Evolutionary conservation across 2,113 vertebrate genomes (phyloP).

Genomic region (Chloropsis hardwickii): DNA sequence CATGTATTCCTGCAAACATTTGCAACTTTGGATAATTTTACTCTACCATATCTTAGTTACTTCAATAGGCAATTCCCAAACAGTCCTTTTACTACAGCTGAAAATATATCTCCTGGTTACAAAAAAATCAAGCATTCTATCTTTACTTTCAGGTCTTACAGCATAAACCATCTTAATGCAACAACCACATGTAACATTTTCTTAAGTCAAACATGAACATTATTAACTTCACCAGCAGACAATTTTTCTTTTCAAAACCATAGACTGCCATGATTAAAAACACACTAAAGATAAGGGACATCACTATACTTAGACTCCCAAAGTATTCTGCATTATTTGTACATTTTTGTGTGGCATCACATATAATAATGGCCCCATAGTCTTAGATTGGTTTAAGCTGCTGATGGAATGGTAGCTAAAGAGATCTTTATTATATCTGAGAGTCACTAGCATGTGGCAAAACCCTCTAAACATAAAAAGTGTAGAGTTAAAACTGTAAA

Average conservation of each 20-base stretch:
- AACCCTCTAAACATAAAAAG: background rate
- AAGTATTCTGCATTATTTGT: background rate
- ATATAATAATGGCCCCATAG: background rate
- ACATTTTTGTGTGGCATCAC: background rate
- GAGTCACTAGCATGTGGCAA: background rate
- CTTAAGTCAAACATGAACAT: background rate
- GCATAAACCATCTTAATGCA: background rate
- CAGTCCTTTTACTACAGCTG: background rate
- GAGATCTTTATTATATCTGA: background rate
- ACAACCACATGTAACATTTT: background rate
- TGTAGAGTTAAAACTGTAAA: background rate
- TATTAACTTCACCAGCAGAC: background rate
- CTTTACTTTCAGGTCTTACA: background rate
- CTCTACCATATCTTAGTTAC: background rate
- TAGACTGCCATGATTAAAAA: background rate
- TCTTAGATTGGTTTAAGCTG: background rate
- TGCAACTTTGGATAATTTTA: background rate
- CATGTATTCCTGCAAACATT: background rate
- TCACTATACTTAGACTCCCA: background rate
- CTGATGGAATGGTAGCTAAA: background rate
- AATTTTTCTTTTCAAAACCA: background rate
- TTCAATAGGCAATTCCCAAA: background rate
- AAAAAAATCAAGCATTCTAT: background rate
- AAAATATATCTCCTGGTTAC: background rate
- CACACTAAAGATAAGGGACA: background rate